Evolutionary conservation across 1,140 invertebrate species (phyloP).

Genomic region (Lepidurus packardi): DNA sequence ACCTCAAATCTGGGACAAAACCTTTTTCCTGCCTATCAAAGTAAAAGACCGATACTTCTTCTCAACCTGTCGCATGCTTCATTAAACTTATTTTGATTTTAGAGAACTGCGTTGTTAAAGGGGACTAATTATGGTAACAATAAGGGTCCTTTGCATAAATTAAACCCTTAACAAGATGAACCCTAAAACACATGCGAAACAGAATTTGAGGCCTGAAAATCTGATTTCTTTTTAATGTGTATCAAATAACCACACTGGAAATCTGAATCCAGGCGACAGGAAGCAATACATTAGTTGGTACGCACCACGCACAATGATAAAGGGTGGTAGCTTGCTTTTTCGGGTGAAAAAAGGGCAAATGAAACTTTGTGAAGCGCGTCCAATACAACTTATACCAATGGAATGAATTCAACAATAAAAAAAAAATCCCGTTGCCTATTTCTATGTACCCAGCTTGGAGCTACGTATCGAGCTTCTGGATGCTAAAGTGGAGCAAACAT

Average conservation of each 20-base stretch:
- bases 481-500: constrained; percentile 15
- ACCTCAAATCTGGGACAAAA: background rate
- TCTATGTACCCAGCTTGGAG: background rate
- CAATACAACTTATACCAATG: background rate
- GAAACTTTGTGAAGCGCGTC: background rate
- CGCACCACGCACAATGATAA: background rate
- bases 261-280: background rate
- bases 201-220: too few species aligned
- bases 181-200: too few species aligned
- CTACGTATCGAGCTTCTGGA: background rate
- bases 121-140: background rate
- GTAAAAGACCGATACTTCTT: background rate
- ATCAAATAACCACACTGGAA: background rate
- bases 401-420: background rate
- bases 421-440: constrained; percentile 15
- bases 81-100: constrained; percentile 2
- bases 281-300: background rate
- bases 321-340: constrained; percentile 1
- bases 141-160: background rate
- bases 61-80: background rate
- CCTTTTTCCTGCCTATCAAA: background rate
- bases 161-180: too few species aligned
- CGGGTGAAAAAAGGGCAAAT: background rate
- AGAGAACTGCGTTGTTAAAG: background rate
- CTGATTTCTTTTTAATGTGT: too few species aligned